These are phyloP conservation scores for Caenorhabditis brenneri DNA, from an alignment of 1,140 invertebrate species.

Conservation along the genomic window DNA sequence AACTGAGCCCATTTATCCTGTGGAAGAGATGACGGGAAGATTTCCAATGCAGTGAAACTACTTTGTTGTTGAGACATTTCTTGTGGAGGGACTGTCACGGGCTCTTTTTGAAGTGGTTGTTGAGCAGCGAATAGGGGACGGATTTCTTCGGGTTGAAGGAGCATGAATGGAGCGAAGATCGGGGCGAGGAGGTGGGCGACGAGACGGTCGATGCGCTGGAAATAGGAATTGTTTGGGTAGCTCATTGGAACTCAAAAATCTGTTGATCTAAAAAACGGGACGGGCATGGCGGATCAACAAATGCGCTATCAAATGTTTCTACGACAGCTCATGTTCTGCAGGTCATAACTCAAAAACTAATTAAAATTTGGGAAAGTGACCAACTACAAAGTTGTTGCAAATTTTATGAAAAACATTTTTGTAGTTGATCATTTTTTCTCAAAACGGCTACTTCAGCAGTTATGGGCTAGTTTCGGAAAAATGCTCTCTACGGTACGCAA, in stretches of 20 bases:
- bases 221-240: not conserved
- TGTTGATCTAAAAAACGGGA: too few species aligned
- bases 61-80: constrained; percentile 13
- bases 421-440: too few species aligned
- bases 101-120: not conserved
- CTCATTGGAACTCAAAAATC: not conserved
- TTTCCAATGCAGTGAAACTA: constrained; percentile 18
- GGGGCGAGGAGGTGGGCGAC: constrained; percentile 6
- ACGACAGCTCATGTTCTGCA: too few species aligned
- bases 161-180: constrained; percentile 26
- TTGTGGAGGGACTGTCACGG: not conserved
- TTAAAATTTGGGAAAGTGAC: too few species aligned
- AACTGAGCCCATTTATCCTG: constrained; percentile 27
- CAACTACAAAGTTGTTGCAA: too few species aligned
- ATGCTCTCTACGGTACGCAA: too few species aligned
- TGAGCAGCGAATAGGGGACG: not conserved
- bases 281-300: too few species aligned
- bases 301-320: too few species aligned
- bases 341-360: too few species aligned
- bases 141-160: constrained; percentile 5
- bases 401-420: too few species aligned
- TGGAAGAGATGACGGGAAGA: constrained; percentile 5
- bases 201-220: constrained; percentile 22
- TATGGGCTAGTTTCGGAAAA: too few species aligned
- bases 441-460: too few species aligned